Evolutionary conservation across 2,888 invertebrate genomes (phyloP).

Genomic region (Hyposoter dolosus): DNA sequence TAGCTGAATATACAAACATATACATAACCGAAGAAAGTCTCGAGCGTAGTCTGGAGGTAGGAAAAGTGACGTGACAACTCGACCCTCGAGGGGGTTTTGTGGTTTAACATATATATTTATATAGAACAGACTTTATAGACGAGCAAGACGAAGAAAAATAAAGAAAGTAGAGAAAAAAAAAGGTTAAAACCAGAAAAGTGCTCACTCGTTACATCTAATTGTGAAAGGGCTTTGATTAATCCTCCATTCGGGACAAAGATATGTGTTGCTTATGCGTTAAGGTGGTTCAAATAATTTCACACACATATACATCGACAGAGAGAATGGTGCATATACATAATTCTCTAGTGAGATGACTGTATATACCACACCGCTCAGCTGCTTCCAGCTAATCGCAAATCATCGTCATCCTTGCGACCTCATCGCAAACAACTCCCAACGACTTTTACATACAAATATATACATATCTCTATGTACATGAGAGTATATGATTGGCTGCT

Average conservation of each 20-base stretch:
- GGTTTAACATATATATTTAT: slow-evolving; percentile 8
- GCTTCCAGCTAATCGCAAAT: slow-evolving; percentile 70
- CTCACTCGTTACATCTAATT: slow-evolving; percentile 67
- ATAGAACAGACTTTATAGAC: slow-evolving; percentile 4
- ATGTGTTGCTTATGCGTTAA: slow-evolving; percentile 37
- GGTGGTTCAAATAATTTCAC: slow-evolving; percentile 14
- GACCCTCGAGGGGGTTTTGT: slow-evolving; percentile 45
- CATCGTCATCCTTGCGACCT: slow-evolving; percentile 67
- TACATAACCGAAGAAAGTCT: slow-evolving; percentile 56
- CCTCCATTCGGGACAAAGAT: slow-evolving; percentile 54
- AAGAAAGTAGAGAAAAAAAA: slow-evolving; percentile 23
- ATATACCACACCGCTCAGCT: slow-evolving; percentile 38
- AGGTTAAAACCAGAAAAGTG: slow-evolving; percentile 42
- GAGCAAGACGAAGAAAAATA: not conserved
- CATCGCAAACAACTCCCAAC: slow-evolving; percentile 67
- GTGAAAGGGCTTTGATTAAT: slow-evolving; percentile 67
- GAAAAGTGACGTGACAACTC: slow-evolving; percentile 67
- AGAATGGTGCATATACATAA: not conserved
- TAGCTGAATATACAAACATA: slow-evolving; percentile 25
- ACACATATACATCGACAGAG: not conserved
- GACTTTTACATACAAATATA: slow-evolving; percentile 37
- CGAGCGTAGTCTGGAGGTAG: slow-evolving; percentile 46
- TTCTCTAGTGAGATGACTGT: slow-evolving; percentile 47
- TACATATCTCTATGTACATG: not conserved
- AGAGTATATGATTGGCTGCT: slow-evolving; percentile 63